Evolutionary conservation across 2,113 vertebrate genomes (phyloP).

Genomic region (Sakesphorus luctuosus): DNA sequence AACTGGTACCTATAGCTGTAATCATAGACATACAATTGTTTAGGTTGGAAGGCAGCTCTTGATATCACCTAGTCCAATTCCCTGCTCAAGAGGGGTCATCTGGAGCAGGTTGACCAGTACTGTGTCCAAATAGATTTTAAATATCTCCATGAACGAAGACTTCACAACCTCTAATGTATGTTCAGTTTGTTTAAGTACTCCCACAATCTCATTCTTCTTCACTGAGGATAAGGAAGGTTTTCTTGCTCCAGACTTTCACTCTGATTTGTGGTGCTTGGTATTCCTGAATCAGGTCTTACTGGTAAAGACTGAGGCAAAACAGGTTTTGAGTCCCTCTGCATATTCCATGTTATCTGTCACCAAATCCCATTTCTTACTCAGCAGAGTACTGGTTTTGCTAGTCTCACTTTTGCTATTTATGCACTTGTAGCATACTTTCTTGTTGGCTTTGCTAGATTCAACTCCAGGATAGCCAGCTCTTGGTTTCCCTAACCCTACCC

Average conservation of each 20-base stretch:
- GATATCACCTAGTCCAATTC: not conserved
- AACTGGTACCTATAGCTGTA: not conserved
- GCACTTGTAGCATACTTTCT: not conserved
- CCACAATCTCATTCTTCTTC: not conserved
- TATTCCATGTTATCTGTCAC: not conserved
- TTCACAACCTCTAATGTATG: not conserved
- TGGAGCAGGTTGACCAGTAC: not conserved
- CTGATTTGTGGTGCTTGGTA: not conserved
- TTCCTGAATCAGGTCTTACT: not conserved
- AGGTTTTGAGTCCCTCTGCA: not conserved
- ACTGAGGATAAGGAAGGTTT: not conserved
- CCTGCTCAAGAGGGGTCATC: not conserved
- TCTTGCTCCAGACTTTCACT: not conserved
- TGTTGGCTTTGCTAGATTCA: not conserved
- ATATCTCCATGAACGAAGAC: not conserved
- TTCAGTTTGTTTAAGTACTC: not conserved
- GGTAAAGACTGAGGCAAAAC: not conserved
- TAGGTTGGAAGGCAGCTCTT: not conserved
- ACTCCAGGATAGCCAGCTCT: not conserved
- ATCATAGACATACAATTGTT: not conserved
- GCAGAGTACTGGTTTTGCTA: not conserved
- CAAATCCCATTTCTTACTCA: not conserved
- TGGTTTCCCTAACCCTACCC: not conserved
- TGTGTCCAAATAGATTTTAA: not conserved
- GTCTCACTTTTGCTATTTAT: not conserved